These are phyloP conservation scores for Pherbina coryleti DNA, from an alignment of 2,888 invertebrate species.

Conservation along the genomic window DNA sequence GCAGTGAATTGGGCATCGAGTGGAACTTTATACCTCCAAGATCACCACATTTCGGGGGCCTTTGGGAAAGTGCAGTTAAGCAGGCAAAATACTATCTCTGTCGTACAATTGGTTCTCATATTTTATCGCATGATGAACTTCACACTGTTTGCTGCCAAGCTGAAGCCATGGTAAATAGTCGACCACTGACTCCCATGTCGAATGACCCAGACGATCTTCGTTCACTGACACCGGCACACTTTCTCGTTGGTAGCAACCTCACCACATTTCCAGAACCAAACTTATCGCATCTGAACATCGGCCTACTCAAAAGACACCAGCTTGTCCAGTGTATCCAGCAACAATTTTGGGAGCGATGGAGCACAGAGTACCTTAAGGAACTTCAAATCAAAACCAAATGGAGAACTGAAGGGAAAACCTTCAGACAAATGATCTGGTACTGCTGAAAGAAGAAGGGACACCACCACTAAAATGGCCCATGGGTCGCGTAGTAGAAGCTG, in stretches of 20 bases:
- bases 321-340: too few species aligned
- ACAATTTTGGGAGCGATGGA: constrained; percentile 6
- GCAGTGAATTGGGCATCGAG: too few species aligned
- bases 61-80: background rate
- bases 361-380: background rate
- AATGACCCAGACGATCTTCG: background rate
- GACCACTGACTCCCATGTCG: too few species aligned
- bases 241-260: background rate
- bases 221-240: constrained; percentile 9
- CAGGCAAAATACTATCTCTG: background rate
- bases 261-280: too few species aligned
- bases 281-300: too few species aligned
- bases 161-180: too few species aligned
- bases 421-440: background rate
- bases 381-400: constrained; percentile 4
- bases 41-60: too few species aligned
- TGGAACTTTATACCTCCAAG: too few species aligned
- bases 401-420: background rate
- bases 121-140: background rate
- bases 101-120: background rate
- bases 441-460: background rate
- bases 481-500: constrained; percentile 8
- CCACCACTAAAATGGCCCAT: too few species aligned
- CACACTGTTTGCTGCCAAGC: too few species aligned
- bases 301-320: background rate